A percentile compares a stretch with the other conserved stretches of the same genome.
Conservation (phyloP, 2,797 vertebrate genomes). For the Cyprinodon diabolis region DNA sequence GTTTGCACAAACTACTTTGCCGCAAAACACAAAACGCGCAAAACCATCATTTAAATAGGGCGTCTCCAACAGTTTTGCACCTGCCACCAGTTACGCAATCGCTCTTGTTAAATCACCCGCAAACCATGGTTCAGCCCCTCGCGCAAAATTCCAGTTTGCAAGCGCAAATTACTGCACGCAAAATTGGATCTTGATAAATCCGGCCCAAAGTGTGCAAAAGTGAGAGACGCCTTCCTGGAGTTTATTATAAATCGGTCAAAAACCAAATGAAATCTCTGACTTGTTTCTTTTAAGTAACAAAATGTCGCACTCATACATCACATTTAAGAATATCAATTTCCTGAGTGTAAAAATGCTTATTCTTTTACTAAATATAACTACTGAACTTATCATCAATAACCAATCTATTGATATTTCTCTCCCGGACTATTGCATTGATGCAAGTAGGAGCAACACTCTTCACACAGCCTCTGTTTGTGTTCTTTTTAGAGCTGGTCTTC, state of each 20-base stretch:
- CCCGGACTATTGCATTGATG: background rate
- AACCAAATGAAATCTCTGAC: background rate
- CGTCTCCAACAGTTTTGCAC: too few species aligned
- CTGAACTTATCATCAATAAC: background rate
- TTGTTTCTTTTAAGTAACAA: background rate
- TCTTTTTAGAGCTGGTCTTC: conserved; percentile 51
- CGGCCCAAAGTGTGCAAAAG: background rate
- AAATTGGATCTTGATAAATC: too few species aligned
- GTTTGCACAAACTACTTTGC: too few species aligned
- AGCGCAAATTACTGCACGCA: too few species aligned
- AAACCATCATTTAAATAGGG: too few species aligned
- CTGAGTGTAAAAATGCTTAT: background rate
- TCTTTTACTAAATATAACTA: background rate
- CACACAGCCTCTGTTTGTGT: background rate
- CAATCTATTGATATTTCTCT: background rate
- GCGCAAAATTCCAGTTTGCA: too few species aligned
- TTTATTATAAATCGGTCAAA: background rate
- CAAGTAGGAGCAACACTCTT: background rate
- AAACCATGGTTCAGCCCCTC: too few species aligned
- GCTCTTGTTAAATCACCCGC: too few species aligned
- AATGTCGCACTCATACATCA: background rate
- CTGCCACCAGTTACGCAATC: too few species aligned
- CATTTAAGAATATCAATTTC: background rate
- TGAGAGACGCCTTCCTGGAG: background rate
- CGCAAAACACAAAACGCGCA: too few species aligned